These are phyloP conservation scores for Morphnarchus princeps DNA, from an alignment of 2,113 vertebrate genomes.

Conservation along the genomic window DNA sequence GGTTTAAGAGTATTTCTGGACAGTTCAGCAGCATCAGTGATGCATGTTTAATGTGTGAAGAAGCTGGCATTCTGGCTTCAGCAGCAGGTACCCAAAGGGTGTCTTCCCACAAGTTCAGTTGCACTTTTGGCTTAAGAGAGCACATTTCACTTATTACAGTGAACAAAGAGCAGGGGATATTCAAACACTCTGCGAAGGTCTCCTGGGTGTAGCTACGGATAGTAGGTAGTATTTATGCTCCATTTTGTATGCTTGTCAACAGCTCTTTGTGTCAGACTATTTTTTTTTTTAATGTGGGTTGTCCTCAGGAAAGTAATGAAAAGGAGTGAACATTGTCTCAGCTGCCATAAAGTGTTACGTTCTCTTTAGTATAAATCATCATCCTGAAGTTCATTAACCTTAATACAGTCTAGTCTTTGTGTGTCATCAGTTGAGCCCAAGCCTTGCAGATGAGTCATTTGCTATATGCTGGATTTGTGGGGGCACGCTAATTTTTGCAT, in stretches of 20 bases:
- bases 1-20: neutral
- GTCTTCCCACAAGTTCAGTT: neutral
- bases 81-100: neutral
- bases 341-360: neutral
- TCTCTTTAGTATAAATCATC: constrained; percentile 35
- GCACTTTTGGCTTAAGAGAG: neutral
- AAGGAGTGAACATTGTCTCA: neutral
- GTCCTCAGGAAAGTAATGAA: constrained; percentile 29
- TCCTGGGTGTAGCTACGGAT: neutral
- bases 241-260: constrained; percentile 48
- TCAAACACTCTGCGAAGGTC: neutral
- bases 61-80: neutral
- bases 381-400: constrained; percentile 39
- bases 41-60: neutral
- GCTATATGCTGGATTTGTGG: neutral
- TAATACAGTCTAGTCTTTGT: constrained; percentile 1
- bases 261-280: neutral
- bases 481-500: neutral
- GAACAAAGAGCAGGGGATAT: neutral
- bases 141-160: neutral
- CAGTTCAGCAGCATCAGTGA: neutral
- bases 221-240: constrained; percentile 5
- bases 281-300: neutral
- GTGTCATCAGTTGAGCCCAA: neutral
- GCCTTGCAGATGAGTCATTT: constrained; percentile 9